A percentile compares a stretch with the other conserved stretches of the same genome.
Conservation (phyloP, 2,888 invertebrate genomes). For the Epinotia nisella region DNA sequence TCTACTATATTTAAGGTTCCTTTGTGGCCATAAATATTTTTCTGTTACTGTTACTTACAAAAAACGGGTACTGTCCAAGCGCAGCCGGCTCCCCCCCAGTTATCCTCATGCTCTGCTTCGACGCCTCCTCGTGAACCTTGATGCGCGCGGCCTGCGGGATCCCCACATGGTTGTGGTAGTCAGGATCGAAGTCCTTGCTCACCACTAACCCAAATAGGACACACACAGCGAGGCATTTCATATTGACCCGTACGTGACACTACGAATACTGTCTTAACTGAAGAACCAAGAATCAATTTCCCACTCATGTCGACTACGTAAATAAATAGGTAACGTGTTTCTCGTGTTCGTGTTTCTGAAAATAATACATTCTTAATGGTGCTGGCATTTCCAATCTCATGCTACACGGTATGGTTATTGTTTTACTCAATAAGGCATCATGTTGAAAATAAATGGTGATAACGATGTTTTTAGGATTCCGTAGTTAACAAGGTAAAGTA, state of each 20-base stretch:
- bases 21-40: too few species aligned
- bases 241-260: neutral
- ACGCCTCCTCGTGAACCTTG: neutral
- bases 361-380: constrained; percentile 9
- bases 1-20: too few species aligned
- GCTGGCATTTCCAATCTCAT: constrained; percentile 1
- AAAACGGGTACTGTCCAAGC: constrained; percentile 16
- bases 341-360: neutral
- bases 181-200: neutral
- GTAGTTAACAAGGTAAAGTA: neutral
- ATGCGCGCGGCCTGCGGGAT: neutral
- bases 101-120: neutral
- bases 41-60: too few species aligned
- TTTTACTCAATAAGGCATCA: constrained; percentile 7
- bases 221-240: neutral
- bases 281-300: neutral
- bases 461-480: constrained; percentile 43
- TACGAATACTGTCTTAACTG: neutral
- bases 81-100: neutral
- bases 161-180: constrained; percentile 17
- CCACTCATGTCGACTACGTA: neutral
- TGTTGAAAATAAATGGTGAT: constrained; percentile 10
- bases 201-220: neutral
- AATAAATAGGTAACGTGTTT: neutral
- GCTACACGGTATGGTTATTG: constrained; percentile 2